Base-by-base conservation (phyloP, 2,888 invertebrate genomes). In the Elegia similella region DNA sequence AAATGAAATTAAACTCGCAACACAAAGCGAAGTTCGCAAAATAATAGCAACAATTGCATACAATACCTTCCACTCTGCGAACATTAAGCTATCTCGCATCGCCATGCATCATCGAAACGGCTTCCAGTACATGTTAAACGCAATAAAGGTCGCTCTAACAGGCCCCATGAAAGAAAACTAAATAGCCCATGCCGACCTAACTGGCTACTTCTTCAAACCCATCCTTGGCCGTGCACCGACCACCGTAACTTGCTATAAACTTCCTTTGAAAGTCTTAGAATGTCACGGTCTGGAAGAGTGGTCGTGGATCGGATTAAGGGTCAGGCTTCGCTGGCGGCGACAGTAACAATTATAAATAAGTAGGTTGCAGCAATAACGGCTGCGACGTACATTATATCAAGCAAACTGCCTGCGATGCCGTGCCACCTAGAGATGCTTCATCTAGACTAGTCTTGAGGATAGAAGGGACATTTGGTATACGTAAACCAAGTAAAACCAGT, bases 311-410 rank as follows among this genome's bases (percentile, higher is more conserved):
- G 46, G 59, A 70, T 56, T 56, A 56, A 57, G 70, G 84, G 60
- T 75, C 85, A 68, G 59, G 52, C 56, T 69, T 62, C 48, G 65
- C 66, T 79, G 85, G 86, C 65, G 69, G 69, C 70, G 75, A 75
- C 73, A 74, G 80, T 77, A 86, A 88, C 89, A 88, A 89, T 89
- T 88, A 88, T 88, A 88, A 88, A 79, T 84, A 88, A 88, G 88
- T 89, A 87, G 88, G 89, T 87, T 88, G 88, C 71, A 81, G 87
- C 86, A 84, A 88, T 88, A 88, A 87, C 86, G 84, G 66, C 81
- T 77, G 79, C 85, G 88, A 87, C 86, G 84, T 86, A 84, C 88
- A 83, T 82, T 90, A 86, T 85, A 83, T 90, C 89, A 90, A 83
- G 84, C 84, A 88, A 88, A 90, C 88, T 83, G 89, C 85, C 87